These are phyloP conservation scores for Alexandromys oeconomus DNA, from an alignment of 2,797 vertebrate species.

Conservation along the genomic window DNA sequence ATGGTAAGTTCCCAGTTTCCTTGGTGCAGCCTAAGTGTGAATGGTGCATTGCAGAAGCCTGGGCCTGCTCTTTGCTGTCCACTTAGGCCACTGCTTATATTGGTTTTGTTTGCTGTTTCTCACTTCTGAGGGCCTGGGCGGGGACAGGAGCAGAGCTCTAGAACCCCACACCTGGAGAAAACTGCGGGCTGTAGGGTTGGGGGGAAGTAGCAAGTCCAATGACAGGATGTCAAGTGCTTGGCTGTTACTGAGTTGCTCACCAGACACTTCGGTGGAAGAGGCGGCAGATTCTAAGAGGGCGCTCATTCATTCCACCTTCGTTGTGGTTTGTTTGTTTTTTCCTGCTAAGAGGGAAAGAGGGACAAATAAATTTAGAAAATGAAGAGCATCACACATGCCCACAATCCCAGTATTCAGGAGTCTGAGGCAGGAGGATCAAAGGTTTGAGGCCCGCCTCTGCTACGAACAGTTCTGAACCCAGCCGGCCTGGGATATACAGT, in stretches of 20 bases:
- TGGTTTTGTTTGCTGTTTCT: not conserved
- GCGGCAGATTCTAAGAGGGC: not conserved
- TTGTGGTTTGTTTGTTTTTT: not conserved
- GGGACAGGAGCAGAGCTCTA: not conserved
- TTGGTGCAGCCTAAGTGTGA: not conserved
- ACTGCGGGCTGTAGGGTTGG: not conserved
- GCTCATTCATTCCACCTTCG: not conserved
- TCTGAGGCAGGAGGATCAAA: not conserved
- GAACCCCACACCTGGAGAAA: not conserved
- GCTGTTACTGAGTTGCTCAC: not conserved
- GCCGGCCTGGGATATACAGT: not conserved
- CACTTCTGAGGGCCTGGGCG: not conserved
- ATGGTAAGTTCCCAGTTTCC: not conserved
- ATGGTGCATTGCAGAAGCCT: not conserved
- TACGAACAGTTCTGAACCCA: not conserved
- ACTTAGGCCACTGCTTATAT: no score
- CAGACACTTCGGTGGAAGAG: not conserved
- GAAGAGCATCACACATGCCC: not conserved
- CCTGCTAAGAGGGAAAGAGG: not conserved
- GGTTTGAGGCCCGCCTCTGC: not conserved
- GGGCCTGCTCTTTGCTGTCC: not conserved
- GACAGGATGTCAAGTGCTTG: not conserved
- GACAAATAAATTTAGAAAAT: slow-evolving; percentile 22
- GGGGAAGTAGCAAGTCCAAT: not conserved
- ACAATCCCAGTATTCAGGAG: not conserved